Conservation (phyloP, 2,797 vertebrate genomes). For the Trachurus trachurus region DNA sequence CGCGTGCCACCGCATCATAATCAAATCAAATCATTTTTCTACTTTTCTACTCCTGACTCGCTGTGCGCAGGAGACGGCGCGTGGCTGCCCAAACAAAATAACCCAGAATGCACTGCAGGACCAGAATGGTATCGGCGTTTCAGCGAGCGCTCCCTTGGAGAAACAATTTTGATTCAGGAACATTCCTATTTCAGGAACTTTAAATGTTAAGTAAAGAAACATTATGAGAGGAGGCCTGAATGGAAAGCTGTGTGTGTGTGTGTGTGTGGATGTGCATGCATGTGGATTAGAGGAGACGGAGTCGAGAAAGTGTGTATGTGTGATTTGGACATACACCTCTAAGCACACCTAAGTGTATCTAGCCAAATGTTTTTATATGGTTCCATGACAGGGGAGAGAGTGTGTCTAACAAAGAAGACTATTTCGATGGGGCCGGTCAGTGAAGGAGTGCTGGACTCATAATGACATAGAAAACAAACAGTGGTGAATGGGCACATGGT, state of each 20-base stretch:
- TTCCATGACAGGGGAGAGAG: slow-evolving; percentile 78
- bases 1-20: slow-evolving; percentile 48
- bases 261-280: slow-evolving; percentile 30
- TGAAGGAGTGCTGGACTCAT: slow-evolving; percentile 81
- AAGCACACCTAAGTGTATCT: slow-evolving; percentile 79
- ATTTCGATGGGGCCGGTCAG: slow-evolving; percentile 81
- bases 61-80: slow-evolving; percentile 34
- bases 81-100: slow-evolving; percentile 66
- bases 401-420: slow-evolving; percentile 80
- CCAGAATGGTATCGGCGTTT: slow-evolving; percentile 62
- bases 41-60: slow-evolving; percentile 22
- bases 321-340: slow-evolving; percentile 74
- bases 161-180: slow-evolving; percentile 70
- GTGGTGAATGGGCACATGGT: slow-evolving; percentile 86
- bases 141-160: slow-evolving; percentile 45
- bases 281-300: slow-evolving; percentile 39
- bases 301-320: slow-evolving; percentile 37
- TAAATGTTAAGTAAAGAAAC: slow-evolving; percentile 85
- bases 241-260: slow-evolving; percentile 70
- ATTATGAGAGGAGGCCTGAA: slow-evolving; percentile 71
- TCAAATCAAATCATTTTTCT: slow-evolving; percentile 66
- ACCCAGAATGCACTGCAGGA: slow-evolving; percentile 51
- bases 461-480: slow-evolving; percentile 89
- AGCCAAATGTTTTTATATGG: slow-evolving; percentile 82
- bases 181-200: slow-evolving; percentile 80